Conservation (phyloP, 2,797 vertebrate genomes). For the Adelosebastes latens region DNA sequence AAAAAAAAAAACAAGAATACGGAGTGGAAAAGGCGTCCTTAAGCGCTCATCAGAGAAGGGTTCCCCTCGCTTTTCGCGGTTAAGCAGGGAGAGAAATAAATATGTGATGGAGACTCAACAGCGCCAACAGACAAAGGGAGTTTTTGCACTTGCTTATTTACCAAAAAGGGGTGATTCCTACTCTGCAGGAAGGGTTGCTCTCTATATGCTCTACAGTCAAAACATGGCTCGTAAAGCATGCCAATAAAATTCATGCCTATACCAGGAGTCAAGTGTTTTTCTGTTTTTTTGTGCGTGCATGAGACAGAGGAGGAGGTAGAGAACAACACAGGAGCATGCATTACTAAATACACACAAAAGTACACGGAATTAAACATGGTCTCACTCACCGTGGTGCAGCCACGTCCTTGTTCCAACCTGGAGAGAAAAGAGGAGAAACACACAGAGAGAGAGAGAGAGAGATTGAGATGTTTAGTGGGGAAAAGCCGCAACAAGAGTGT, state of each 20-base stretch:
- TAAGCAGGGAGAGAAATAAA: conserved; percentile 65
- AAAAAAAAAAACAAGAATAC: conserved; percentile 20
- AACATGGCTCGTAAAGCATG: conserved; percentile 46
- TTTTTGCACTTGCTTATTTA: conserved; percentile 88
- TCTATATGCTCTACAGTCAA: conserved; percentile 33
- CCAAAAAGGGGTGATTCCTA: conserved; percentile 89
- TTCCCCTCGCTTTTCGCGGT: conserved; percentile 78
- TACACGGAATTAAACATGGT: conserved; percentile 58
- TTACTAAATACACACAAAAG: conserved; percentile 48
- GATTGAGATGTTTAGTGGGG: conserved; percentile 51
- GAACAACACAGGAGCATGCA: conserved; percentile 48
- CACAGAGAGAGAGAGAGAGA: conserved; percentile 34
- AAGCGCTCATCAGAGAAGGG: conserved; percentile 70
- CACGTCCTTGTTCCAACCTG: conserved; percentile 65
- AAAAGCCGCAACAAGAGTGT: conserved; percentile 53
- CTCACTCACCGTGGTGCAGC: conserved; percentile 78
- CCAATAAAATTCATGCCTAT: conserved; percentile 42
- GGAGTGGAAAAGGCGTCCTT: conserved; percentile 48
- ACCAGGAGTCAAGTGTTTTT: conserved; percentile 18
- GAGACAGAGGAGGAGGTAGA: conserved; percentile 22
- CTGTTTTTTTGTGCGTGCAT: conserved; percentile 22
- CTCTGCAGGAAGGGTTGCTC: conserved; percentile 86
- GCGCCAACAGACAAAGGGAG: conserved; percentile 89
- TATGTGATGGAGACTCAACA: conserved; percentile 86
- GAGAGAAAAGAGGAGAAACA: conserved; percentile 61